Evolutionary conservation across 2,113 vertebrate species (phyloP).

Genomic region (Ctenomys sociabilis): DNA sequence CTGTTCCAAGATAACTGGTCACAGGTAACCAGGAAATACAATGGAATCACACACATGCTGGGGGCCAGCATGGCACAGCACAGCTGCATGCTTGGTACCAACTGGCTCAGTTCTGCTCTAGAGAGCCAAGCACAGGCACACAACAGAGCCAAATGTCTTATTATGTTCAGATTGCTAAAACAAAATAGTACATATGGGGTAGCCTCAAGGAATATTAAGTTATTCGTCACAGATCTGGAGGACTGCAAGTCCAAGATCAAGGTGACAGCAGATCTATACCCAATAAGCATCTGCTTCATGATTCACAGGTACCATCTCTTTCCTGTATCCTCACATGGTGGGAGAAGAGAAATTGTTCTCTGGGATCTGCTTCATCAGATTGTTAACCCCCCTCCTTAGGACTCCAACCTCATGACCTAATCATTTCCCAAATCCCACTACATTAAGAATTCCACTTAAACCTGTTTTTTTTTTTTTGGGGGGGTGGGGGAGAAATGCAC

Average conservation of each 20-base stretch:
- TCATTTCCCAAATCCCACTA: neutral
- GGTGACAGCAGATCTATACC: neutral
- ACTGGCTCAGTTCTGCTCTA: neutral
- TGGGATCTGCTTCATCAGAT: neutral
- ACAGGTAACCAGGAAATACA: neutral
- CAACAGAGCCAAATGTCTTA: rapidly evolving
- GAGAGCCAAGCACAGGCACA: neutral
- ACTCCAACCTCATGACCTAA: neutral
- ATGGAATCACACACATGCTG: too few relatives aligned
- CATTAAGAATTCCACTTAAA: neutral
- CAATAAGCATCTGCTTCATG: neutral
- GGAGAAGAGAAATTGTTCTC: neutral
- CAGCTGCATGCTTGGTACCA: neutral
- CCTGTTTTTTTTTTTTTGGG: too few relatives aligned
- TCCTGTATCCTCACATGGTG: neutral
- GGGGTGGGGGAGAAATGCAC: too few relatives aligned
- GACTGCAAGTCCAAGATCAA: neutral
- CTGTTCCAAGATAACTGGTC: neutral
- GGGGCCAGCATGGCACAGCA: too few relatives aligned
- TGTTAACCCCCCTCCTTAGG: neutral
- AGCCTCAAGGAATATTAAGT: neutral
- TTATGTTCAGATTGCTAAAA: neutral
- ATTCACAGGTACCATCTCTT: neutral
- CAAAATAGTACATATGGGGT: neutral
- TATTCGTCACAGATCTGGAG: neutral